Conservation (phyloP, 2,113 vertebrate species). For the Synodontis membranacea region DNA sequence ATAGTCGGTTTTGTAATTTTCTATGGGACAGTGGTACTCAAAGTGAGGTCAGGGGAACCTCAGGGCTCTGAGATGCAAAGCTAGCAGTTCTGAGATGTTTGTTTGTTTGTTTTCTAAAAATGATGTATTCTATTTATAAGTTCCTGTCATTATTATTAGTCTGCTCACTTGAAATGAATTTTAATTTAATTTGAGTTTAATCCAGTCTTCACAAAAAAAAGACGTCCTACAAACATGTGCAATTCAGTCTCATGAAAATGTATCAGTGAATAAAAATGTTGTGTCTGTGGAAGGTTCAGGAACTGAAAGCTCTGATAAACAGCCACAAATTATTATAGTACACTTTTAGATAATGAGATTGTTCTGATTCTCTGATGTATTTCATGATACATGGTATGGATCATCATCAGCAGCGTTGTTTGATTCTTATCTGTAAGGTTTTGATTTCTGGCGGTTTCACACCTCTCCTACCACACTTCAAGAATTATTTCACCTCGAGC, state of each 20-base stretch:
- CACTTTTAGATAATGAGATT: constrained; percentile 5
- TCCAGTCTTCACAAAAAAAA: not conserved
- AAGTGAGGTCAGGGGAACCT: not conserved
- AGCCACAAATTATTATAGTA: not conserved
- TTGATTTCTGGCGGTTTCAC: not conserved
- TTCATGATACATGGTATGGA: not conserved
- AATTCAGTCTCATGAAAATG: not conserved
- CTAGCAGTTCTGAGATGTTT: not conserved
- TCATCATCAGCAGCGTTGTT: not conserved
- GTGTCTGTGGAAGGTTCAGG: not conserved
- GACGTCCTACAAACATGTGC: not conserved
- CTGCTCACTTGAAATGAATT: not conserved
- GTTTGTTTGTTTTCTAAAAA: not conserved
- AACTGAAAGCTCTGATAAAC: not conserved
- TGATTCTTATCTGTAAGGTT: not conserved
- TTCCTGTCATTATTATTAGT: not conserved
- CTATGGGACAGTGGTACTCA: not conserved
- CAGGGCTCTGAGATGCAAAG: not conserved
- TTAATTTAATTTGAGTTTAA: not conserved
- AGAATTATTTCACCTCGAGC: not conserved
- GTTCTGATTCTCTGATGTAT: not conserved
- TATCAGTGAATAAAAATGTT: not conserved
- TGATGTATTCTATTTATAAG: not conserved
- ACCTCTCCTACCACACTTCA: not conserved
- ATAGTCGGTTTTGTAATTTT: not conserved